These are phyloP conservation scores for Varanus komodoensis DNA, from an alignment of 2,113 vertebrate genomes.

Conservation along the genomic window DNA sequence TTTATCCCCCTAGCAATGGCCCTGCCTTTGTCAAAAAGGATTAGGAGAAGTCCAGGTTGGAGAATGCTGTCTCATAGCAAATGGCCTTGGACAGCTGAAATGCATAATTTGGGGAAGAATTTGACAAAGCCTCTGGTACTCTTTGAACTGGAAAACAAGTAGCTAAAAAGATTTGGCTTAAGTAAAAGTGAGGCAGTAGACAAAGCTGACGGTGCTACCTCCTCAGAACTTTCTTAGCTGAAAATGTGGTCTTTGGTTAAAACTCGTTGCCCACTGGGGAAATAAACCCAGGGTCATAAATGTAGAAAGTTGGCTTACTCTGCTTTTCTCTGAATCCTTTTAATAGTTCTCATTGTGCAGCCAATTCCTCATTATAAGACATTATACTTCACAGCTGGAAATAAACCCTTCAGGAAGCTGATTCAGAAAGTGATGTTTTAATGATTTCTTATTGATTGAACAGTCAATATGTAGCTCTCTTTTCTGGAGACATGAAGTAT, in stretches of 20 bases:
- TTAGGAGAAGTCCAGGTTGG: too few relatives aligned
- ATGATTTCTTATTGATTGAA: slow-evolving; percentile 47
- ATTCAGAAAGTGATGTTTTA: slow-evolving; percentile 38
- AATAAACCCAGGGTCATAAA: background rate
- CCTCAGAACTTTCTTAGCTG: background rate
- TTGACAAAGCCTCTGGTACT: background rate
- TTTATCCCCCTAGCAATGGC: too few relatives aligned
- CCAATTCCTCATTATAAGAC: slow-evolving; percentile 4
- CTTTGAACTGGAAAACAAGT: background rate
- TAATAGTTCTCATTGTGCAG: background rate
- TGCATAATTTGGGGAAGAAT: background rate
- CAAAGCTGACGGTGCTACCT: background rate
- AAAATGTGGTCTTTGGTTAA: background rate
- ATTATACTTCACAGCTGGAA: background rate
- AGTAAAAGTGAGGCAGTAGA: background rate
- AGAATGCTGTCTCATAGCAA: background rate
- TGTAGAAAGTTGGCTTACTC: slow-evolving; percentile 4
- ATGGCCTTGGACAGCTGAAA: background rate
- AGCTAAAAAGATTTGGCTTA: background rate
- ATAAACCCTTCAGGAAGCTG: slow-evolving; percentile 18
- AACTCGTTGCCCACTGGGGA: background rate
- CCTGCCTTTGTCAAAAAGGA: too few relatives aligned
- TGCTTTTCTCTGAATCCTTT: background rate
- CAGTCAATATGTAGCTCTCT: slow-evolving; percentile 23
- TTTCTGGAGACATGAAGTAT: slow-evolving; percentile 29